phyloP scores from a whole-genome alignment of 2,888 invertebrate genomes.

The Limenitis camilla region DNA sequence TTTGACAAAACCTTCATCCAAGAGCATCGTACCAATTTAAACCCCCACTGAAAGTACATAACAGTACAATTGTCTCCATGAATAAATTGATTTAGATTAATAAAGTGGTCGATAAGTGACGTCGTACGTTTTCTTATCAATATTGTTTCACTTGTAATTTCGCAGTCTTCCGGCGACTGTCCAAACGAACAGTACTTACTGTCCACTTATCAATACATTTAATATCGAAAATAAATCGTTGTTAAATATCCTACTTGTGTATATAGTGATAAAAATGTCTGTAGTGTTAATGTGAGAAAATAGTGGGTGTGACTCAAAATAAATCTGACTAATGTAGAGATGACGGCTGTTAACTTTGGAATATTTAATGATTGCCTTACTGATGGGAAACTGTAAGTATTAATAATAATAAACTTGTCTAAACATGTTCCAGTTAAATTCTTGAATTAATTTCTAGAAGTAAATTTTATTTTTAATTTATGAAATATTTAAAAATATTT shows the following conservation, averaged over 20 bases:
- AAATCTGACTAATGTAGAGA: constrained; percentile 55
- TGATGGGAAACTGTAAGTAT: constrained; percentile 69
- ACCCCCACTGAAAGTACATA: constrained; percentile 22
- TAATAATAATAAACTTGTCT: constrained; percentile 7
- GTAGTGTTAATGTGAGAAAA: neutral
- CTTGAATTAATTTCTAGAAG: no score
- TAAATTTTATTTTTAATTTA: neutral
- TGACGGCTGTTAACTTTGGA: constrained; percentile 47
- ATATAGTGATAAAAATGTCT: neutral
- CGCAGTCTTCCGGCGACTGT: constrained; percentile 50
- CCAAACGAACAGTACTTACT: constrained; percentile 39
- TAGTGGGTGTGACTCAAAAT: constrained; percentile 32
- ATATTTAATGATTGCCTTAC: constrained; percentile 51
- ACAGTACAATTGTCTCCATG: constrained; percentile 54
- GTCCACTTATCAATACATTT: constrained; percentile 21
- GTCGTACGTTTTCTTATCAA: constrained; percentile 56
- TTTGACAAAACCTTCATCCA: neutral
- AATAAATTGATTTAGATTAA: constrained; percentile 69
- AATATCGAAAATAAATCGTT: constrained; percentile 4
- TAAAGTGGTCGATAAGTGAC: constrained; percentile 65
- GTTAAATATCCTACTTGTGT: neutral
- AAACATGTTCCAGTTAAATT: constrained; percentile 14
- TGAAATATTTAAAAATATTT: neutral
- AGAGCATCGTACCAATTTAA: constrained; percentile 8
- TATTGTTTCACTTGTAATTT: constrained; percentile 50